Evolutionary conservation across 2,888 invertebrate genomes (phyloP), one percentile per base, ranked within the genome.

Genomic region (Limulus polyphemus): DNA sequence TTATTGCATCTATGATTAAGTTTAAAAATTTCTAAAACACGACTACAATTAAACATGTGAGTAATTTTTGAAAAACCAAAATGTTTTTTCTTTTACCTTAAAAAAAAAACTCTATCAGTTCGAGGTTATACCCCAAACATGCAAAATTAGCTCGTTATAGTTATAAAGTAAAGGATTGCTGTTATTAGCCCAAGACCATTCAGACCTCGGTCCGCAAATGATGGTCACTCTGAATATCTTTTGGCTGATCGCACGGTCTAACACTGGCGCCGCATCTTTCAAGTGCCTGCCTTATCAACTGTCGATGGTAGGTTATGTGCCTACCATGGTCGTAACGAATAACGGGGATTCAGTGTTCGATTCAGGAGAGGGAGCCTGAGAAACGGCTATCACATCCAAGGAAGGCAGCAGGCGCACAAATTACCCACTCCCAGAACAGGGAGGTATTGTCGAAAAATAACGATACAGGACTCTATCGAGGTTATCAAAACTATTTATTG

Each of bases 271-370:
- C 80, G 79, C 76, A 78, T 80, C 81, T 79, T 81, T 82, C 80
- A 81, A 82, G 80, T 82, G 79, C 82, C 82, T 83, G 82, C 81
- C 82, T 79, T 82, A 82, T 83, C 82, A 82, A 81, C 81, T 82
- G 77, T 81, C 79, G 82, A 83, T 81, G 82, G 82, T 82, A 82
- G 80, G 79, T 78, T 81, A 79, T 78, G 77, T 76, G 82, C 79
- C 81, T 82, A 82, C 82, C 82, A 81, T 83, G 82, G 82, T 81
- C 78, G 79, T 80, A 78, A 84, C 82, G 82, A 81, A 83, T 84
- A 82, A 83, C 83, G 83, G 83, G 81, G 83, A 83, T 84, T 84
- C 80, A 83, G 83, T 83, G 83, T 83, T 84, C 81, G 82, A 82
- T 83, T 83, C 82, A 81, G 82, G 82, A 83, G 83, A 83, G 82